Base-by-base conservation (phyloP, 2,888 invertebrate species). In the Heliconius ismenius region DNA sequence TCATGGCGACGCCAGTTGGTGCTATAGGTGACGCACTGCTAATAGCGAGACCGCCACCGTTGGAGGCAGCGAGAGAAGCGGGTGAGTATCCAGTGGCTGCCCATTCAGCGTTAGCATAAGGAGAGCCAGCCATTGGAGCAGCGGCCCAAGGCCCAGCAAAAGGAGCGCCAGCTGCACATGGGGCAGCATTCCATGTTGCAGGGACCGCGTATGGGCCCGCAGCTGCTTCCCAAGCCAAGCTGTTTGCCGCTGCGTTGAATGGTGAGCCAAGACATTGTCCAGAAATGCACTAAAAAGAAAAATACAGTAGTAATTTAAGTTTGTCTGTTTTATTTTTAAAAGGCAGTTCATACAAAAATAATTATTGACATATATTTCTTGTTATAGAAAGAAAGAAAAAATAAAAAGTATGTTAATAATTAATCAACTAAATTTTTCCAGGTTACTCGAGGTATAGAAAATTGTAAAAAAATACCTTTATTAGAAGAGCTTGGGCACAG, bases 11-110 rank as follows among this genome's bases (percentile, higher is more conserved):
- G 4, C 89, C 89, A 18, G 81, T 83, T 0, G 89, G 88, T 7
- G 85, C 80, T 18, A 87, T 83, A 0, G 86, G 86, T 1, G 88
- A 87, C 0, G 77, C 9, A 63, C 86, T 86, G 18, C 85, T 83
- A n/a, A 82, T 76, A 11, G 78, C 74, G 36, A 83, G 74, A 28
- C 77, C 78, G 7, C 78, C 80, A 60, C 81, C 81, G 21, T 76
- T 78, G 1, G 81, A 78, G 15, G 81, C 78, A 1, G 78, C 73
- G 3, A 80, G 62, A 18, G 73, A 65, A 7, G 72, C 67, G 6
- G 76, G 75, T 32, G 67, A 43, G 62, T 64, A 67, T 7, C 72
- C 74, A 13, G 64, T 77, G 18, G 69, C 54, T 11, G 68, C 77
- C 32, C 68, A 76, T 75, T 73, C 77, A n/a, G 75, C 69, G 9